Percentiles rank a stretch among this genome's conserved stretches.
These are phyloP conservation scores for Pristionchus japonicus DNA, from an alignment of 2,888 invertebrate genomes.

Conservation along the genomic window DNA sequence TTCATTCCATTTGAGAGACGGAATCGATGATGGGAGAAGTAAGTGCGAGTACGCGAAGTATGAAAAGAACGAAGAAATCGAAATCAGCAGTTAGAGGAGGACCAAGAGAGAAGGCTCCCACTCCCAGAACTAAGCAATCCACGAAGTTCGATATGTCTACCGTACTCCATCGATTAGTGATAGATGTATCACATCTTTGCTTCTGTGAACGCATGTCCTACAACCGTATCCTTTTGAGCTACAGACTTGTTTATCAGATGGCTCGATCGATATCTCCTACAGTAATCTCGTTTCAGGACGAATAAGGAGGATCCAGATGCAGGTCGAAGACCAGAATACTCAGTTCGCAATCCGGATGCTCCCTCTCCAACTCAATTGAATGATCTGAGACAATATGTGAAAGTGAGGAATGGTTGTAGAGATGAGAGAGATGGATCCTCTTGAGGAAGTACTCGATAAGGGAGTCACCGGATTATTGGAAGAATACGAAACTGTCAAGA, in stretches of 20 bases:
- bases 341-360: background rate
- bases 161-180: too few relatives aligned
- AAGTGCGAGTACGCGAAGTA: background rate
- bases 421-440: background rate
- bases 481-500: slow-evolving; percentile 13
- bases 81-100: background rate
- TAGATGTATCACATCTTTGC: too few relatives aligned
- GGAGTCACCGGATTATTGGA: background rate
- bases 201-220: too few relatives aligned
- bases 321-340: background rate
- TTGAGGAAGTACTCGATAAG: background rate
- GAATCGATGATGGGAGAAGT: background rate
- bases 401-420: background rate
- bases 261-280: background rate
- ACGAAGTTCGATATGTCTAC: background rate
- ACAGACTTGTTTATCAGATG: too few relatives aligned
- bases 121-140: background rate
- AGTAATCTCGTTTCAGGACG: too few relatives aligned
- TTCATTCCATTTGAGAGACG: background rate
- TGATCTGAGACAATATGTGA: background rate
- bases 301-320: background rate
- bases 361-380: background rate
- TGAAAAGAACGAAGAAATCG: background rate
- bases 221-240: too few relatives aligned
- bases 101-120: background rate